Evolutionary conservation across 1,140 invertebrate genomes (phyloP).

Genomic region (Streblospio benedicti): DNA sequence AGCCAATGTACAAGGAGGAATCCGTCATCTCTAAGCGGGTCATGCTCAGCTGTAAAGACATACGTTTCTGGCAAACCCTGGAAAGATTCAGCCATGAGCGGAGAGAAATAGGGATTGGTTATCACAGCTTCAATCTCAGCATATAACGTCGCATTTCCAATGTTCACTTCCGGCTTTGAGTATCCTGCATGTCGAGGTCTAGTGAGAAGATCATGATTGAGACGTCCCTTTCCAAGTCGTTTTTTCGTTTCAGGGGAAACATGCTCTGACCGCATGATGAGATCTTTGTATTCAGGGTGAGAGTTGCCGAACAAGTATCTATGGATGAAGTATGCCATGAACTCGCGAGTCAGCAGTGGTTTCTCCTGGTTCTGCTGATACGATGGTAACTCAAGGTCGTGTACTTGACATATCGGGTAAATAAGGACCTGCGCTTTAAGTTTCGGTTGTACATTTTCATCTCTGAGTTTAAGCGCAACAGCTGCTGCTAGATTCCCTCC

Average conservation of each 20-base stretch:
- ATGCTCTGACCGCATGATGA: too few species aligned
- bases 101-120: conserved; percentile 17
- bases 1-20: too few species aligned
- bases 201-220: too few species aligned
- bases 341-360: not conserved
- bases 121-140: conserved; percentile 1
- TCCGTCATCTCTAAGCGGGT: conserved; percentile 18
- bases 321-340: conserved; percentile 11
- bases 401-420: conserved; percentile 1
- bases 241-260: too few species aligned
- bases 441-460: conserved; percentile 1
- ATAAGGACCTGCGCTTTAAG: not conserved
- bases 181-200: too few species aligned
- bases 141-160: conserved; percentile 5
- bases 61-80: conserved; percentile 14
- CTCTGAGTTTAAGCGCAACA: conserved; percentile 9
- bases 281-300: too few species aligned
- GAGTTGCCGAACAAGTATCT: too few species aligned
- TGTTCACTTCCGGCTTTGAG: too few species aligned
- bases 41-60: conserved; percentile 12
- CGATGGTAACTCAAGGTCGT: not conserved
- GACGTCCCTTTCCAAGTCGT: too few species aligned
- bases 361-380: conserved; percentile 8
- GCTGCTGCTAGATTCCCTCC: conserved; percentile 17
- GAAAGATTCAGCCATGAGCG: conserved; percentile 16